Evolutionary conservation across 2,797 vertebrate genomes (phyloP).

Genomic region (Atherinosoma microstoma): DNA sequence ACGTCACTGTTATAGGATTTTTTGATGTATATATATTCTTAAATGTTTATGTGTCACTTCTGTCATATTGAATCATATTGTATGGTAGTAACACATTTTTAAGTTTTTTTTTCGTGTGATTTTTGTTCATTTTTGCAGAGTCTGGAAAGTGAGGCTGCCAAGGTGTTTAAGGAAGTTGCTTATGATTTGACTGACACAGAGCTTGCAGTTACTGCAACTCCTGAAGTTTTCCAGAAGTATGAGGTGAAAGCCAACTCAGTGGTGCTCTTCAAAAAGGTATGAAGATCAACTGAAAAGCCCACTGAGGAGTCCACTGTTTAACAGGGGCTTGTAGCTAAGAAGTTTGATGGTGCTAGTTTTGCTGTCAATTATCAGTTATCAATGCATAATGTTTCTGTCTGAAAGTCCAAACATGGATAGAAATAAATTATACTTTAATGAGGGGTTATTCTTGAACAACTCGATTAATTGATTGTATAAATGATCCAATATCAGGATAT

Average conservation of each 20-base stretch:
- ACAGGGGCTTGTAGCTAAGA: no score
- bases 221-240: conserved; percentile 85
- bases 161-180: conserved; percentile 78
- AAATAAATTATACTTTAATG: no score
- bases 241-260: conserved; percentile 79
- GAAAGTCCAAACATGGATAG: neutral
- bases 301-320: neutral
- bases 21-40: conserved; percentile 81
- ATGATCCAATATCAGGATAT: neutral
- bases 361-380: conserved; percentile 27
- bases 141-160: conserved; percentile 74
- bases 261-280: conserved; percentile 92
- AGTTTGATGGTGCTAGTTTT: conserved; percentile 9
- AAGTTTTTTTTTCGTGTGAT: neutral
- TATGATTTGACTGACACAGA: conserved; percentile 74
- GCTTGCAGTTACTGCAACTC: conserved; percentile 82
- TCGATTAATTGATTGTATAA: neutral
- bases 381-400: neutral
- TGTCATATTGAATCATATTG: neutral
- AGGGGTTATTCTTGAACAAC: neutral
- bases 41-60: neutral
- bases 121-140: conserved; percentile 33
- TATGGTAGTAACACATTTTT: neutral
- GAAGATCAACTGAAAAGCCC: neutral
- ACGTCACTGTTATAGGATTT: conserved; percentile 87